Base-by-base conservation (phyloP, 2,113 vertebrate genomes). In the Camelus bactrianus region DNA sequence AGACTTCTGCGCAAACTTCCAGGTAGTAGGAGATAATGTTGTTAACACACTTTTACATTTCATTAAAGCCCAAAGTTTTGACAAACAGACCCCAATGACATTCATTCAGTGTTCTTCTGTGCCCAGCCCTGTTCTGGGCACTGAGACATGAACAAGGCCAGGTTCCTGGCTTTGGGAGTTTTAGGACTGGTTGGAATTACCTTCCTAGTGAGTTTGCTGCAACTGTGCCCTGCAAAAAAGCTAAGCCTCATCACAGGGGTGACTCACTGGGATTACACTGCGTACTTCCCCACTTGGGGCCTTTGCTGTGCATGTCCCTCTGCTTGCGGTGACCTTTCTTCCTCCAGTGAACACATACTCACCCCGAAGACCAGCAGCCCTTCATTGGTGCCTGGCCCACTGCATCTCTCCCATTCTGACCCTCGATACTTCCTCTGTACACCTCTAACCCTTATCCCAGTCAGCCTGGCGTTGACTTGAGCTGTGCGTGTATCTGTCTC, bases 21-120 rank as follows among this genome's bases (percentile, higher is more conserved):
- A 35, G 60, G 60, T 9, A 12, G 54, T 42, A 50, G 20, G 16
- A 83, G 60, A 67, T 14, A 22, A 46, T 15, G 16, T 3, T 5
- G 24, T 11, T 81, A 64, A 22, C 10, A 11, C 30, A 11, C 5
- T 79, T 88, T 69, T 64, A 30, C 1, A 2, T 28, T 32, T 79
- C 42, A 11, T 32, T n/a, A 20, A 60, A 56, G 56, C 26, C 24
- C 50, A 24, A 35, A 32, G 42, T 6, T 93, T 38, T 89, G 58
- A 73, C 22, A 28, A 1, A 20, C 5, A 52, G 32, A 24, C 6
- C 60, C 28, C 10, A 16, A 11, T 7, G 20, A 12, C 1, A 0
- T 58, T 65, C 35, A 3, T 5, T 38, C 3, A 13, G 17, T 5
- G 13, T 8, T 56, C 42, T 88, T 42, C 56, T n/a, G 26, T 38